Evolutionary conservation across 1,140 invertebrate species (phyloP).

Genomic region (Achroia grisella): DNA sequence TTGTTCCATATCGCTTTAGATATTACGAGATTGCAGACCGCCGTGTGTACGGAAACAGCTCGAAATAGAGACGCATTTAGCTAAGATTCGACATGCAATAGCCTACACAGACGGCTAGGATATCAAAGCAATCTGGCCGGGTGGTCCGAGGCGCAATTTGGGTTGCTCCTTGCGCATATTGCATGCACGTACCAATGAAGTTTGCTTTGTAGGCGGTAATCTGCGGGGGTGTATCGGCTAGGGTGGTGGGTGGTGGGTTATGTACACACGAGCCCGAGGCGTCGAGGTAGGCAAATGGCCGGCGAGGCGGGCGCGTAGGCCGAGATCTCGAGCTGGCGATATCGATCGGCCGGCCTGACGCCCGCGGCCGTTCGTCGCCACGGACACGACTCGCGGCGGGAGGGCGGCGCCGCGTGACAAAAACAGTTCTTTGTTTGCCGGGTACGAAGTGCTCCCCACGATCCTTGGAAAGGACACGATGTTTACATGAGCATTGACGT

Average conservation of each 20-base stretch:
- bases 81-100: conserved; percentile 46
- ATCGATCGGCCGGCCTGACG: conserved; percentile 56
- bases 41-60: conserved; percentile 26
- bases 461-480: conserved; percentile 13
- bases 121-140: conserved; percentile 62
- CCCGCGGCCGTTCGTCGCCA: conserved; percentile 48
- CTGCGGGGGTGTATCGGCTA: conserved; percentile 62
- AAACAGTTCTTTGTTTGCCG: conserved; percentile 65
- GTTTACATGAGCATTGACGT: conserved; percentile 15
- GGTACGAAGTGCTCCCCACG: conserved; percentile 19
- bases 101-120: conserved; percentile 32
- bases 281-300: conserved; percentile 70
- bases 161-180: conserved; percentile 68
- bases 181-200: conserved; percentile 72
- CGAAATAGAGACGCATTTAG: conserved; percentile 29
- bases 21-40: conserved; percentile 55
- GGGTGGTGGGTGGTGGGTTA: conserved; percentile 60
- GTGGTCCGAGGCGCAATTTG: conserved; percentile 53
- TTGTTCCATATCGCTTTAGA: conserved; percentile 26
- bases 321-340: conserved; percentile 59
- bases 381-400: conserved; percentile 43
- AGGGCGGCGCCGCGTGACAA: conserved; percentile 54
- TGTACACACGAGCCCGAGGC: conserved; percentile 69
- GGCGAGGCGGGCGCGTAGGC: conserved; percentile 61
- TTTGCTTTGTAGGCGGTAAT: conserved; percentile 73